Evolutionary conservation across 1,140 invertebrate species (phyloP).

Genomic region (Ruditapes philippinarum): DNA sequence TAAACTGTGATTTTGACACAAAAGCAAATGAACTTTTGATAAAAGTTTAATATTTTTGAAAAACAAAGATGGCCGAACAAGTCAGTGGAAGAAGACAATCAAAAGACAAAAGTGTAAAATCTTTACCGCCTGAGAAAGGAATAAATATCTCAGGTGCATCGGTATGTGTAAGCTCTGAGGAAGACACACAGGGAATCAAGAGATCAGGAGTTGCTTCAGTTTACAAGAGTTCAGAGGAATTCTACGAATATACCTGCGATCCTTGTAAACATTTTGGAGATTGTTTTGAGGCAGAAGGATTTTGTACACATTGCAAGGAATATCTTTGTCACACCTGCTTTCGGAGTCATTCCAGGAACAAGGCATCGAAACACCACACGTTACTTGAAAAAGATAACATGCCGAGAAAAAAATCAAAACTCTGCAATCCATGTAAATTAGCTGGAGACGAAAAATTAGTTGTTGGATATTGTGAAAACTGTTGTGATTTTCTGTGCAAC

Average conservation of each 20-base stretch:
- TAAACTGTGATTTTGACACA: too few species aligned
- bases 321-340: neutral
- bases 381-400: neutral
- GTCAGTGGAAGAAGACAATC: too few species aligned
- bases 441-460: neutral
- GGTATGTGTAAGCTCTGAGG: too few species aligned
- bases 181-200: too few species aligned
- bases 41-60: too few species aligned
- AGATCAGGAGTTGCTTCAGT: too few species aligned
- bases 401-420: neutral
- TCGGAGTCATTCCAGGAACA: neutral
- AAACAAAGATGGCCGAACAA: too few species aligned
- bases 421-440: neutral
- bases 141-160: too few species aligned
- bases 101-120: too few species aligned
- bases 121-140: too few species aligned
- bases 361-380: neutral
- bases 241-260: neutral
- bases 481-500: neutral
- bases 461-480: neutral
- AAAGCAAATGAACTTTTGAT: too few species aligned
- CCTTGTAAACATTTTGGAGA: neutral
- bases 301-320: neutral
- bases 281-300: neutral
- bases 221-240: neutral